Percentiles rank a stretch among this genome's conserved stretches.
Evolutionary conservation across 2,888 invertebrate genomes (phyloP).

Genomic region (Melinopterus prodromus): DNA sequence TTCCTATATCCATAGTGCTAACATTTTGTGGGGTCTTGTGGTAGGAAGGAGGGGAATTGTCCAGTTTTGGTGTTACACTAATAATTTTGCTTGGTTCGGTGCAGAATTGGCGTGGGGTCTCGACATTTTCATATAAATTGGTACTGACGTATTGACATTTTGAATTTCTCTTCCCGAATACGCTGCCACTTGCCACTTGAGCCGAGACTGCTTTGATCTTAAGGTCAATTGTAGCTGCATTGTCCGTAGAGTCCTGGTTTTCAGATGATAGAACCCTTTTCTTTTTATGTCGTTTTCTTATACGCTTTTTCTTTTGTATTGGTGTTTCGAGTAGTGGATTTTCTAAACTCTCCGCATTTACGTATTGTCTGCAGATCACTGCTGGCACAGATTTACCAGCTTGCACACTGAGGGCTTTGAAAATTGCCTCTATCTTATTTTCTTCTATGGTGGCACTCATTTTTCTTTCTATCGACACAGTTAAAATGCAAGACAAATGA

Average conservation of each 20-base stretch:
- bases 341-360: slow-evolving; percentile 13
- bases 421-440: not conserved
- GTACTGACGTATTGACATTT: slow-evolving; percentile 33
- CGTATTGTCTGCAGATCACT: slow-evolving; percentile 1
- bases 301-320: slow-evolving; percentile 25
- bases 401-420: not conserved
- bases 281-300: slow-evolving; percentile 24
- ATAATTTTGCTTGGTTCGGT: not conserved
- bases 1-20: not conserved
- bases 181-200: slow-evolving; percentile 36
- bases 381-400: not conserved
- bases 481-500: not conserved
- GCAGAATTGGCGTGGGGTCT: slow-evolving; percentile 17
- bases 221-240: slow-evolving; percentile 31
- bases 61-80: not conserved
- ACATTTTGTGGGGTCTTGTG: not conserved
- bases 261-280: slow-evolving; percentile 42
- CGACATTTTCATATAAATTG: slow-evolving; percentile 22
- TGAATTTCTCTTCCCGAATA: slow-evolving; percentile 36
- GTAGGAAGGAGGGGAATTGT: not conserved
- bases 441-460: not conserved
- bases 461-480: not conserved
- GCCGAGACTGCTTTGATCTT: slow-evolving; percentile 40
- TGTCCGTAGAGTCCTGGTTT: not conserved
- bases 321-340: not conserved